phyloP scores from a whole-genome alignment of 2,113 vertebrate species.

The Serilophus lunatus region DNA sequence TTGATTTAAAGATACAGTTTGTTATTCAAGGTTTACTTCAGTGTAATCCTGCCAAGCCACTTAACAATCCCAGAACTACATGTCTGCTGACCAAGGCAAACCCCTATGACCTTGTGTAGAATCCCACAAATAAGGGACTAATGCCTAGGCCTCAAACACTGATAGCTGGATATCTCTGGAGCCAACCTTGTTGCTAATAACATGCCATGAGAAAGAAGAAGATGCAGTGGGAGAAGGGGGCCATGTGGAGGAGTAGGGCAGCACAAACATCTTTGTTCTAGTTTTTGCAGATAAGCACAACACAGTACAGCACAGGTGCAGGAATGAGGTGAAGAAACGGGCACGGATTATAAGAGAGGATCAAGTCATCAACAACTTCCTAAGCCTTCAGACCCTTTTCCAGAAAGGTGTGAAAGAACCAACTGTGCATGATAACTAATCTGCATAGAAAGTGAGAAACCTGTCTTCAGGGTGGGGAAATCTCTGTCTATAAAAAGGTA shows the following conservation, averaged over 20 bases:
- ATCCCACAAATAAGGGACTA: not conserved
- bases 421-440: no score
- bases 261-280: not conserved
- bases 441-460: not conserved
- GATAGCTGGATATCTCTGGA: not conserved
- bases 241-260: not conserved
- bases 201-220: not conserved
- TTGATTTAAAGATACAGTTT: not conserved
- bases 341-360: not conserved
- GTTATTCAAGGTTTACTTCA: not conserved
- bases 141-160: not conserved
- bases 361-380: not conserved
- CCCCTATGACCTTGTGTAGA: not conserved
- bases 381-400: not conserved
- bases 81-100: not conserved
- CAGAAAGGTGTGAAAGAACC: not conserved
- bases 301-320: not conserved
- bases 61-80: not conserved
- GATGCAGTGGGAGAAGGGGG: not conserved
- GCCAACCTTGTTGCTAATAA: not conserved
- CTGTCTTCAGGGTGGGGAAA: not conserved
- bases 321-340: not conserved
- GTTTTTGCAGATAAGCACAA: not conserved
- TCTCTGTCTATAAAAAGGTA: no score
- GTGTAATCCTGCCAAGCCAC: not conserved